phyloP scores from a whole-genome alignment of 2,888 invertebrate species.

The Eudasyphora cyanicolor region DNA sequence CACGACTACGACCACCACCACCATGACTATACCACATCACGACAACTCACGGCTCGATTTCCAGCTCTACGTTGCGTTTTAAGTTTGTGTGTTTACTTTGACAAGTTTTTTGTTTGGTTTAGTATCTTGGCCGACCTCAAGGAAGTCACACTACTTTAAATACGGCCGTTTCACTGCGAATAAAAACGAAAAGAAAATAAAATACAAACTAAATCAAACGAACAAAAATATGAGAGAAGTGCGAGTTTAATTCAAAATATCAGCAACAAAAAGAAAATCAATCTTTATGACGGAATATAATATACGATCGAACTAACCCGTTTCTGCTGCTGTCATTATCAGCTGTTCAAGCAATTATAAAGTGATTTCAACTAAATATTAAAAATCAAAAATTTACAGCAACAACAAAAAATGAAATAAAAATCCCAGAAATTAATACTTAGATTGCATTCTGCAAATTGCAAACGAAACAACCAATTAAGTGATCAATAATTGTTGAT shows the following conservation, averaged over 20 bases:
- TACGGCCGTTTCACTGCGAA: constrained; percentile 67
- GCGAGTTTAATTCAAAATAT: background rate
- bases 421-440: constrained; percentile 40
- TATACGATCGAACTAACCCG: background rate
- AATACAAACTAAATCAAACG: background rate
- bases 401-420: constrained; percentile 33
- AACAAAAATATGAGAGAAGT: constrained; percentile 20
- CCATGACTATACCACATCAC: no score
- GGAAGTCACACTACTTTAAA: constrained; percentile 70
- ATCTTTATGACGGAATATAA: background rate
- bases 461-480: background rate
- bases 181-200: background rate
- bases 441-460: background rate
- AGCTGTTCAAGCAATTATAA: background rate
- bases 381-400: constrained; percentile 42
- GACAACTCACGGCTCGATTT: no score
- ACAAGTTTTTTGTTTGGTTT: constrained; percentile 77
- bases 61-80: constrained; percentile 36
- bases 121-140: constrained; percentile 77
- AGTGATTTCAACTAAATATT: background rate
- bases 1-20: no score
- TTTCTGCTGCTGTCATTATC: background rate
- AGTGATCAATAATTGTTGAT: background rate
- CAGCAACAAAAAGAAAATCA: background rate
- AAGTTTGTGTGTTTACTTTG: constrained; percentile 78